These are phyloP conservation scores for Xiphias gladius DNA, from an alignment of 2,113 vertebrate genomes.

Conservation along the genomic window DNA sequence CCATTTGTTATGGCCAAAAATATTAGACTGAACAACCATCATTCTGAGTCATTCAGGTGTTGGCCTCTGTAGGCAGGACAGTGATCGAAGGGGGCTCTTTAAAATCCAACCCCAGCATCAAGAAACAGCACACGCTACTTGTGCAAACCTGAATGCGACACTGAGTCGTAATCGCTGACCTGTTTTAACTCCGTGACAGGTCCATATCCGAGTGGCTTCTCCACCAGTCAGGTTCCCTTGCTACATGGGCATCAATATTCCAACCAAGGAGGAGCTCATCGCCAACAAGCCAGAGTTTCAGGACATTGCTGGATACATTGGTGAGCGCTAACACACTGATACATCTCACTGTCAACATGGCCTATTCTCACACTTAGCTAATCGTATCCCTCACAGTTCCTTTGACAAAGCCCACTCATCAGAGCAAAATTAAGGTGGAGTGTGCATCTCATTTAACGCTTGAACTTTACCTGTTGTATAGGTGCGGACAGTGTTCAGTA, in stretches of 20 bases:
- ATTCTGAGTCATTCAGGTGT: not conserved
- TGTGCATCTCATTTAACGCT: not conserved
- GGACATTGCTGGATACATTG: conserved; percentile 93
- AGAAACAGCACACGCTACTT: too few species aligned
- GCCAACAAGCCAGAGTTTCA: conserved; percentile 97
- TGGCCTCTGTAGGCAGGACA: too few species aligned
- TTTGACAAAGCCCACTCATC: not conserved
- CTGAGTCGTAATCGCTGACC: not conserved
- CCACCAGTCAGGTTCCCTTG: conserved; percentile 95
- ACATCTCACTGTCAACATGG: not conserved
- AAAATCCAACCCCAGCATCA: too few species aligned
- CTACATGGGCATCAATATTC: conserved; percentile 99
- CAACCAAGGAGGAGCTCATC: conserved; percentile 98
- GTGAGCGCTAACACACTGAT: conserved; percentile 75
- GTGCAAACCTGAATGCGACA: not conserved
- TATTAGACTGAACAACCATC: not conserved
- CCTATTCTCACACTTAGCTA: not conserved
- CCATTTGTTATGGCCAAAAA: not conserved
- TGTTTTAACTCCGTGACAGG: conserved; percentile 79
- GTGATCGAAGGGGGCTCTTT: too few species aligned
- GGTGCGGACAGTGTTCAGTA: conserved; percentile 96
- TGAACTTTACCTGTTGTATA: conserved; percentile 59
- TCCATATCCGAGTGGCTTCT: conserved; percentile 97
- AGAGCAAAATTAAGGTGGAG: not conserved
- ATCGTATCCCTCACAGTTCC: too few species aligned